Percentiles rank a stretch among this genome's conserved stretches.
These are phyloP conservation scores for Misgurnus anguillicaudatus DNA, from an alignment of 2,113 vertebrate genomes.

Conservation along the genomic window DNA sequence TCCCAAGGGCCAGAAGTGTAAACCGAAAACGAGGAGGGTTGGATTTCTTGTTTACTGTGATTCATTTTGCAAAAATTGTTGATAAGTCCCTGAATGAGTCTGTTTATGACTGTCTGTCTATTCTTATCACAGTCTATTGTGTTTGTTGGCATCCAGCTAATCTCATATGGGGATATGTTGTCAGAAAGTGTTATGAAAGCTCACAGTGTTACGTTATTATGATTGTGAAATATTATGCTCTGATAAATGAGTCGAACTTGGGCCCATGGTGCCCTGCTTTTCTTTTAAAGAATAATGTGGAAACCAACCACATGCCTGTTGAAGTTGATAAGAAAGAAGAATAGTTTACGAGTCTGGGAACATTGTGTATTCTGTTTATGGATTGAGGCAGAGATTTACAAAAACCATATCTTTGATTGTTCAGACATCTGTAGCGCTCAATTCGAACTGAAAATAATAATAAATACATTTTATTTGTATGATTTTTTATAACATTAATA, in stretches of 20 bases:
- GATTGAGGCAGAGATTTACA: neutral
- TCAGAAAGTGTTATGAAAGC: neutral
- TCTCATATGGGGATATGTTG: neutral
- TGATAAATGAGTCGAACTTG: neutral
- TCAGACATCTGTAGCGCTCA: conserved; percentile 7
- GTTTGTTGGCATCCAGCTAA: neutral
- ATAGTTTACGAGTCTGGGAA: neutral
- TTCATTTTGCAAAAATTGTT: neutral
- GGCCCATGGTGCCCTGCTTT: neutral
- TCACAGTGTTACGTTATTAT: neutral
- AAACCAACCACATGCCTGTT: neutral
- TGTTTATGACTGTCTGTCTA: no score
- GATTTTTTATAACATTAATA: no score
- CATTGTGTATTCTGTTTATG: conserved; percentile 11
- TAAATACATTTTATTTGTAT: no score
- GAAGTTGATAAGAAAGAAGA: neutral
- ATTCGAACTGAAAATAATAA: no score
- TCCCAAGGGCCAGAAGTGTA: no score
- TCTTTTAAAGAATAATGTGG: neutral
- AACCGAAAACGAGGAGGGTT: conserved; percentile 46
- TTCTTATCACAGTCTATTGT: neutral
- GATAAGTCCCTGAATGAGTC: no score
- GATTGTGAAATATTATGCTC: neutral
- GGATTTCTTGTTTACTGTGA: neutral
- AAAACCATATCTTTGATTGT: neutral